Conservation (phyloP, 2,797 vertebrate genomes). For the Alectoris magna region DNA sequence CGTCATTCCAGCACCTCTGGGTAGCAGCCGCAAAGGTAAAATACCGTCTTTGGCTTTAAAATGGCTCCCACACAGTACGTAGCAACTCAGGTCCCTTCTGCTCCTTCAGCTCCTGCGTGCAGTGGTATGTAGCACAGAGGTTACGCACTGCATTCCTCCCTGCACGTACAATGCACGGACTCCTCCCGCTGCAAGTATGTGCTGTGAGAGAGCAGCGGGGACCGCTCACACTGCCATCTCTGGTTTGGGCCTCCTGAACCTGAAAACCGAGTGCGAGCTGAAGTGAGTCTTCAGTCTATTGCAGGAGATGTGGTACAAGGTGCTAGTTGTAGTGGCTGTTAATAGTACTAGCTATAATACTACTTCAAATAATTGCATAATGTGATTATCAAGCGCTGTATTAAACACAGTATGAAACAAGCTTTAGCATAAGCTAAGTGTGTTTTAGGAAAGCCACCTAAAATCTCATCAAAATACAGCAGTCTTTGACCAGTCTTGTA, state of each 20-base stretch:
- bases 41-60: not conserved
- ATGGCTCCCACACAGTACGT: not conserved
- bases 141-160: not conserved
- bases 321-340: not conserved
- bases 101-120: rapidly evolving
- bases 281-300: not conserved
- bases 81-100: rapidly evolving
- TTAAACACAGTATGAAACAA: not conserved
- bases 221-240: not conserved
- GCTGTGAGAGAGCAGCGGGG: not conserved
- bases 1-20: not conserved
- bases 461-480: not conserved
- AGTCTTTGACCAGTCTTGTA: not conserved
- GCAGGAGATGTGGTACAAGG: not conserved
- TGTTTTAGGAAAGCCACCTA: not conserved
- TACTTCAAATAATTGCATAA: not conserved
- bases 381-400: not conserved
- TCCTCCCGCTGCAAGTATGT: not conserved
- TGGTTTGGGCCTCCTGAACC: not conserved
- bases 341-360: not conserved
- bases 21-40: not conserved
- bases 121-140: not conserved
- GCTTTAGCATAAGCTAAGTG: not conserved
- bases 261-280: not conserved
- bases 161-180: rapidly evolving